These are phyloP conservation scores for Kuschelorhynchus macadamiae DNA, from an alignment of 2,888 invertebrate genomes.

Conservation along the genomic window DNA sequence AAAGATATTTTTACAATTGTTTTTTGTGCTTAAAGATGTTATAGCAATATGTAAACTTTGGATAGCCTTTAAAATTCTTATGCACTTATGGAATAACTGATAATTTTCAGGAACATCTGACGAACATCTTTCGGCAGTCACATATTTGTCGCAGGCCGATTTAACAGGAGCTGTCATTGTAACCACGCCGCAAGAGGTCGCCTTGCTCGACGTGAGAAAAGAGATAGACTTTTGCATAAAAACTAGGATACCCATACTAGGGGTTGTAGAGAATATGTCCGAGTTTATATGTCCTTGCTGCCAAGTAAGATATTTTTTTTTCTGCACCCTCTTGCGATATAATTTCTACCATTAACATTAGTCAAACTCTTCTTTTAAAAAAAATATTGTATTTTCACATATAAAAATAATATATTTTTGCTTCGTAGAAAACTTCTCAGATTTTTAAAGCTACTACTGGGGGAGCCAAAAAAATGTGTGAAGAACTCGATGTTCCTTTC, in stretches of 20 bases:
- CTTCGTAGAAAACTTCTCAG: slow-evolving; percentile 79
- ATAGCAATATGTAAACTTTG: too few relatives aligned
- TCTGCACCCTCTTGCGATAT: too few relatives aligned
- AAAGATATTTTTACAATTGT: too few relatives aligned
- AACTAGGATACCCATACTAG: slow-evolving; percentile 87
- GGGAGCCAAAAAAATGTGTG: slow-evolving; percentile 86
- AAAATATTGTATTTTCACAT: too few relatives aligned
- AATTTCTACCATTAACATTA: too few relatives aligned
- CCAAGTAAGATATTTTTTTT: slow-evolving; percentile 71
- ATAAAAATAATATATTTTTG: too few relatives aligned
- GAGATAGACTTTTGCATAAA: slow-evolving; percentile 95
- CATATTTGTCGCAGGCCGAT: slow-evolving; percentile 78
- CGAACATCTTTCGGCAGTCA: slow-evolving; percentile 91
- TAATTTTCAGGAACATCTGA: slow-evolving; percentile 87
- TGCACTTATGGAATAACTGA: too few relatives aligned
- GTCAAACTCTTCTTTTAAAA: too few relatives aligned
- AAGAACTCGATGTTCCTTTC: slow-evolving; percentile 79
- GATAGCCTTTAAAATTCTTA: too few relatives aligned
- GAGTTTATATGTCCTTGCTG: slow-evolving; percentile 95
- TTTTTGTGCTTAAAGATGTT: too few relatives aligned
- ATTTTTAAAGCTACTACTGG: slow-evolving; percentile 94
- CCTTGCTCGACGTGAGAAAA: slow-evolving; percentile 90
- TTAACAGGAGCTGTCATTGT: slow-evolving; percentile 88
- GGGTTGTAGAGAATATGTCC: slow-evolving; percentile 97
- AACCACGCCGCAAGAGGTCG: slow-evolving; percentile 96